Conservation (phyloP, 35 echinoderm and acorn worm species). For the Ophiothrix spiculata region DNA sequence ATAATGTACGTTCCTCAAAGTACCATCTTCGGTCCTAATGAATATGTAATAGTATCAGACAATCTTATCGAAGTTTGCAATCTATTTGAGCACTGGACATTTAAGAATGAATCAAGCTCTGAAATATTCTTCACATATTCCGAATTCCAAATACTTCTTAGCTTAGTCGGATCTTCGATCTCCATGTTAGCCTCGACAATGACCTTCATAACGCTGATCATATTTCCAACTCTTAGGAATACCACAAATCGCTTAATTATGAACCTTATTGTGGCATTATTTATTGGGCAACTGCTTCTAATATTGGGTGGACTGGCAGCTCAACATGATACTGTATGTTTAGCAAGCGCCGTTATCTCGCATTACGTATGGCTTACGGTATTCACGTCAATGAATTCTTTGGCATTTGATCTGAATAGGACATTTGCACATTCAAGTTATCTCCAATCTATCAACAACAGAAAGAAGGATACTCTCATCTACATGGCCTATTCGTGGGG, state of each 20-base stretch:
- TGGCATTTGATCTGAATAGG: conserved; percentile 21
- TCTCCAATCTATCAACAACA: background rate
- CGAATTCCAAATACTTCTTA: background rate
- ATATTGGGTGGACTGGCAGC: background rate
- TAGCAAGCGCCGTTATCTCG: background rate
- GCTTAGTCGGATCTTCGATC: background rate
- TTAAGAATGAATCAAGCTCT: background rate
- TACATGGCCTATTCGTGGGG: conserved; percentile 9
- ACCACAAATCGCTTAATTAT: background rate
- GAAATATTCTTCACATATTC: background rate
- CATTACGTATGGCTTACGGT: conserved; percentile 48
- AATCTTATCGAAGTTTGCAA: background rate
- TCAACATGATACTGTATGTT: background rate
- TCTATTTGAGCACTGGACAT: background rate
- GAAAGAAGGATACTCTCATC: background rate
- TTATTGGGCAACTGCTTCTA: background rate
- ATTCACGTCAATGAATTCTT: conserved; percentile 18
- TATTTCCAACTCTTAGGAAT: conserved; percentile 5
- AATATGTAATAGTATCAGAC: background rate
- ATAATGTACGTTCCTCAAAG: background rate
- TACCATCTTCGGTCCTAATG: background rate
- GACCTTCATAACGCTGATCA: background rate
- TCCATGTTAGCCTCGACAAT: background rate
- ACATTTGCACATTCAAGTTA: conserved; percentile 2
- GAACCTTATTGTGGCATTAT: conserved; percentile 9